Conservation (phyloP, 2,113 vertebrate genomes). For the Bolborhynchus lineola region DNA sequence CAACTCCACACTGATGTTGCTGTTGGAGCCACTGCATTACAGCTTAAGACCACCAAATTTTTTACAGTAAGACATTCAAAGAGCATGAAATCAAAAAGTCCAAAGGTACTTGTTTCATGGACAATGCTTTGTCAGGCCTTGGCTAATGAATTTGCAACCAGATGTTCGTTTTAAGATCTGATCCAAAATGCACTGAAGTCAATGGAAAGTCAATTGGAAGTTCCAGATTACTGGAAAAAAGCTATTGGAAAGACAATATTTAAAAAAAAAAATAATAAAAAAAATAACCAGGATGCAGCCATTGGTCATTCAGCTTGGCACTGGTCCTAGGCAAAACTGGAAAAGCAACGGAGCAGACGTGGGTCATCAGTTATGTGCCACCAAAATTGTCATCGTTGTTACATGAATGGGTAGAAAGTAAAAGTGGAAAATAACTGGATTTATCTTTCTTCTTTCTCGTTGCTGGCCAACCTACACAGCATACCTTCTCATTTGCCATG, state of each 20-base stretch:
- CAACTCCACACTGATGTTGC: background rate
- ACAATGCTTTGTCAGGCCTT: background rate
- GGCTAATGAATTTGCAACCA: conserved; percentile 36
- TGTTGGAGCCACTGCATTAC: background rate
- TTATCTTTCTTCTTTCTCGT: background rate
- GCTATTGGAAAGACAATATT: background rate
- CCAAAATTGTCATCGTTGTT: background rate
- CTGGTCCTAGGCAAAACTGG: background rate
- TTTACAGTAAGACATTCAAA: background rate
- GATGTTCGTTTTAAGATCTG: conserved; percentile 7
- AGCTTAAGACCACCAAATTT: background rate
- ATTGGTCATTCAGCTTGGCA: background rate
- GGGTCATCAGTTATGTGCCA: background rate
- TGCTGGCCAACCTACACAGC: background rate
- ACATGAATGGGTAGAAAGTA: background rate
- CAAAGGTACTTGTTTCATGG: background rate
- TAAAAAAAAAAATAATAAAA: background rate
- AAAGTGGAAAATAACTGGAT: background rate
- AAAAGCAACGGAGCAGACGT: background rate
- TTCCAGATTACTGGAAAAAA: conserved; percentile 13
- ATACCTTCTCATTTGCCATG: background rate
- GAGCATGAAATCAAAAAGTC: background rate
- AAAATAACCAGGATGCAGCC: background rate
- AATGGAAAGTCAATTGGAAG: conserved; percentile 32
- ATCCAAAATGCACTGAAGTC: conserved; percentile 33